phyloP scores from a whole-genome alignment of 2,888 invertebrate genomes.

The Tillus elongatus region DNA sequence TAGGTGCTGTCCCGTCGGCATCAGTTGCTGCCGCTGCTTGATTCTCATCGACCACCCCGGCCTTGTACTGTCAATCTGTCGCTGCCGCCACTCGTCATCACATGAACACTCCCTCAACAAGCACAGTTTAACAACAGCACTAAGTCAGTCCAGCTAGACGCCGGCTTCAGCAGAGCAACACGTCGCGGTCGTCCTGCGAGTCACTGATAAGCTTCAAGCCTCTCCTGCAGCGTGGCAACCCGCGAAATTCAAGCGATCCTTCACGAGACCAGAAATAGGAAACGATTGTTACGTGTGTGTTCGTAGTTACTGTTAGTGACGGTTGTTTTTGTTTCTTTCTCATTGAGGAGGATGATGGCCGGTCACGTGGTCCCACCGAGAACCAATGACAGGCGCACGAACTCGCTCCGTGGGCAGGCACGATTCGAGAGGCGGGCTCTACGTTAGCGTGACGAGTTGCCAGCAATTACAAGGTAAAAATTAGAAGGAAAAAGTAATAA shows the following conservation, averaged over 20 bases:
- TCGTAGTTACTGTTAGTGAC: slow-evolving; percentile 42
- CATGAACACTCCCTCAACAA: slow-evolving; percentile 12
- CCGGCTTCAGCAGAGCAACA: too few species aligned
- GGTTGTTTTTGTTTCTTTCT: slow-evolving; percentile 46
- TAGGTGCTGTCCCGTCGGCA: slow-evolving; percentile 44
- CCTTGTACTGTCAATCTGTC: slow-evolving; percentile 12
- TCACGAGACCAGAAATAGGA: slow-evolving; percentile 37
- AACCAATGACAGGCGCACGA: slow-evolving; percentile 39
- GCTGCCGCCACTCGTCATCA: slow-evolving; percentile 16
- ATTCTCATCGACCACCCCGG: slow-evolving; percentile 34
- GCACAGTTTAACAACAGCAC: too few species aligned
- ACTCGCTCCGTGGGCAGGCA: slow-evolving; percentile 42
- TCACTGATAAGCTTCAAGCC: too few species aligned
- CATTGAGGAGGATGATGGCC: slow-evolving; percentile 42
- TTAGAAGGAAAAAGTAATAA: slow-evolving; percentile 34
- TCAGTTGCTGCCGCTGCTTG: slow-evolving; percentile 36
- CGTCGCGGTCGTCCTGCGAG: too few species aligned
- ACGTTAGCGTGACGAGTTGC: slow-evolving; percentile 37
- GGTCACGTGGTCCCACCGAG: slow-evolving; percentile 38
- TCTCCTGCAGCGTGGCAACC: background rate
- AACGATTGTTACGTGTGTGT: slow-evolving; percentile 43
- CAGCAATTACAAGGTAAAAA: slow-evolving; percentile 38
- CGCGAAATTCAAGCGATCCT: slow-evolving; percentile 27
- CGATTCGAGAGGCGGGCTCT: slow-evolving; percentile 37
- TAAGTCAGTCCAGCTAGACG: too few species aligned